phyloP scores from a whole-genome alignment of 2,888 invertebrate genomes.

The Patella pellucida region DNA sequence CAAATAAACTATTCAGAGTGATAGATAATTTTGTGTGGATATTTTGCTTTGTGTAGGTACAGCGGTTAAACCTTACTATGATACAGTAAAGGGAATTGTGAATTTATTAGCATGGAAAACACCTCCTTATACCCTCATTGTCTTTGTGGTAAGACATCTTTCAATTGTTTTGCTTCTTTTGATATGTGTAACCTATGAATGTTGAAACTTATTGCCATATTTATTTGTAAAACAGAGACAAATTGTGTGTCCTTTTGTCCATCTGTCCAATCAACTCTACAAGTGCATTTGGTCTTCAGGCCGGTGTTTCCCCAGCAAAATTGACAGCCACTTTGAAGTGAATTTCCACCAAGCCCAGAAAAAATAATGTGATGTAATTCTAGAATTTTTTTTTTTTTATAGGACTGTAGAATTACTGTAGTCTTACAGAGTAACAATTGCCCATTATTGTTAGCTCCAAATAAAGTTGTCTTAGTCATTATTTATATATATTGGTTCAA shows the following conservation, averaged over 20 bases:
- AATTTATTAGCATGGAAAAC: slow-evolving; percentile 64
- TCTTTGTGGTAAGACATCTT: slow-evolving; percentile 61
- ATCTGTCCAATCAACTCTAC: not conserved
- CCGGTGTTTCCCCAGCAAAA: too few relatives aligned
- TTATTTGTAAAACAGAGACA: not conserved
- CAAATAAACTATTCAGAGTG: too few relatives aligned
- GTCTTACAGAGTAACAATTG: too few relatives aligned
- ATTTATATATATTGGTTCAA: too few relatives aligned
- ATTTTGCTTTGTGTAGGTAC: slow-evolving; percentile 43
- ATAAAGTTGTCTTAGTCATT: too few relatives aligned
- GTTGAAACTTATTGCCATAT: not conserved
- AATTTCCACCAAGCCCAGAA: too few relatives aligned
- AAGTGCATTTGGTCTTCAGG: too few relatives aligned
- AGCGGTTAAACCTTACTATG: slow-evolving; percentile 62
- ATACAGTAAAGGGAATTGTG: slow-evolving; percentile 58
- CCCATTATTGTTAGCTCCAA: too few relatives aligned
- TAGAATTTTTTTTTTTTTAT: too few relatives aligned
- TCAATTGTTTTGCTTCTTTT: not conserved
- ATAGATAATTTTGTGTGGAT: not conserved
- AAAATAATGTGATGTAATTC: too few relatives aligned
- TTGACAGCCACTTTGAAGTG: too few relatives aligned
- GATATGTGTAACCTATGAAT: not conserved
- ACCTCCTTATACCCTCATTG: slow-evolving; percentile 63
- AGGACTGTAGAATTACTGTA: too few relatives aligned
- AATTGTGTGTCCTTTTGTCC: not conserved